Evolutionary conservation across 2,888 invertebrate species (phyloP), one percentile per base, ranked within the genome.

Genomic region (Anoplius nigerrimus): DNA sequence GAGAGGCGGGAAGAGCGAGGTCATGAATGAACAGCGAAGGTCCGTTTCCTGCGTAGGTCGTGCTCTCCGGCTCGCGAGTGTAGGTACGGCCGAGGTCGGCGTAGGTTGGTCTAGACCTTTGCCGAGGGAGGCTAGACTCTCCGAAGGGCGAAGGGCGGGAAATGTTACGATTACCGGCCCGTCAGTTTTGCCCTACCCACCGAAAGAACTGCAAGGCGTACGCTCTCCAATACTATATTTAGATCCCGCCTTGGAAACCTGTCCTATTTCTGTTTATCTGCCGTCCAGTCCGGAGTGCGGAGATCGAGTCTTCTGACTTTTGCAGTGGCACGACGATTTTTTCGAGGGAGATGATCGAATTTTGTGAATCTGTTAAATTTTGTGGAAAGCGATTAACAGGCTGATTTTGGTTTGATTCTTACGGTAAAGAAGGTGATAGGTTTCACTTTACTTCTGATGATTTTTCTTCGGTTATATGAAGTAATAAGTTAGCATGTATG

Each of bases 201-300:
- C 34, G 52, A 65, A 18, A 16, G 2, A 5, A 2, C 16, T 34
- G n/a, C 18, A 18, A 13, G 15, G 66, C 68, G 72, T 74, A 54
- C 75, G 66, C 71, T 62, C 66, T 15, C 21, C 59, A 72, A 74
- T 75, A 78, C 82, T 87, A 87, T 85, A 84, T 86, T 84, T 87
- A 86, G 83, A 81, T 74, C 60, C 73, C 67, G 78, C 71, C 80
- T 82, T 67, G 81, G 78, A 84, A 84, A 85, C 84, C 81, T 83
- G 82, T 83, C 83, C 81, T 86, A 84, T 84, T 83, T 84, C 82
- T 82, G 82, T 81, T 80, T 79, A 80, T 79, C 78, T 78, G 69
- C 71, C 61, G 67, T 54, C 56, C 56, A 59, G 34, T 34, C 11
- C 34, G 34, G 6, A 34, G 34, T 13, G 2, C 34, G 11, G n/a